Percentiles rank a stretch among this genome's conserved stretches.
These are phyloP conservation scores for Phalacrocorax aristotelis DNA, from an alignment of 2,113 vertebrate species.

Conservation along the genomic window DNA sequence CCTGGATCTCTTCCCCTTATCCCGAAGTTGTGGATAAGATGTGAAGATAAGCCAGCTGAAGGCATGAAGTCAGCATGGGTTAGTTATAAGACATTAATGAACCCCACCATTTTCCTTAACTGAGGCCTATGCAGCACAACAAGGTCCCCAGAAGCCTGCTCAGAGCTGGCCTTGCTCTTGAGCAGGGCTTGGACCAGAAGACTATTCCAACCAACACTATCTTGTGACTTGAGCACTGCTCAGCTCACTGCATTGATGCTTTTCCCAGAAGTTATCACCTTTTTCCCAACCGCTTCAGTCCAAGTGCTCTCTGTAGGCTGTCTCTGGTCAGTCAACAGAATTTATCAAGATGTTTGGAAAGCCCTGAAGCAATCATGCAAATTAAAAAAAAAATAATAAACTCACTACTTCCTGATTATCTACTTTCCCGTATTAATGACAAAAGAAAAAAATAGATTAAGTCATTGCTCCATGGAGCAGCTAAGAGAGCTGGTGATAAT, in stretches of 20 bases:
- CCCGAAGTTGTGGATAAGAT: background rate
- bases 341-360: background rate
- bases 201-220: background rate
- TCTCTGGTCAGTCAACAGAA: background rate
- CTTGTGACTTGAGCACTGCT: background rate
- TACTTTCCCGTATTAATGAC: background rate
- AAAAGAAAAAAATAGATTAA: background rate
- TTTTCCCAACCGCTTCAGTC: background rate
- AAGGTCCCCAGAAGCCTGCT: background rate
- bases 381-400: background rate
- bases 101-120: background rate
- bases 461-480: background rate
- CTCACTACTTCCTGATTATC: background rate
- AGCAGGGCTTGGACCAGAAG: background rate
- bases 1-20: background rate
- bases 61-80: background rate
- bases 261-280: background rate
- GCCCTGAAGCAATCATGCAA: background rate
- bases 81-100: background rate
- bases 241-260: background rate
- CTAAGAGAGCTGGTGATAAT: background rate
- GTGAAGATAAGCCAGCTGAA: background rate
- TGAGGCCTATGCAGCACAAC: rapidly evolving
- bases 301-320: background rate
- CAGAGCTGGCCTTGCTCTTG: background rate